These are phyloP conservation scores for Scaptomyza graminum DNA, from an alignment of 1,140 invertebrate genomes.

Conservation along the genomic window DNA sequence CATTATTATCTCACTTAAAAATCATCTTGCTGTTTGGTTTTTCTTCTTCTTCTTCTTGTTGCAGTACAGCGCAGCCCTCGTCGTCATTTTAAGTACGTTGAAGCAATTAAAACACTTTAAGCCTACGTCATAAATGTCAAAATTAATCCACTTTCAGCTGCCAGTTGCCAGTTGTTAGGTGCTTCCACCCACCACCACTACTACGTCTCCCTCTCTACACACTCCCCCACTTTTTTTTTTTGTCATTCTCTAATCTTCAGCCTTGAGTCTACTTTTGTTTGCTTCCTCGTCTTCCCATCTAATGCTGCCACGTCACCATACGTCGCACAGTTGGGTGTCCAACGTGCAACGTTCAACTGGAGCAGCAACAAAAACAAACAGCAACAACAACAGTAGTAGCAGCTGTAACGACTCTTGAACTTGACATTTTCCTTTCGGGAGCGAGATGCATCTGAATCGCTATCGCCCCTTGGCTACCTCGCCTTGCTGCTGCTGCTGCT, in stretches of 20 bases:
- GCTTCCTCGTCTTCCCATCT: not conserved
- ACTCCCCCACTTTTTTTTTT: constrained; percentile 4
- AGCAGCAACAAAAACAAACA: constrained; percentile 44
- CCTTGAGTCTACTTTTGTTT: not conserved
- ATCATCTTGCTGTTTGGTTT: not conserved
- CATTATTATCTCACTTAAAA: constrained; percentile 11
- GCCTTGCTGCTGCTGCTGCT: not conserved
- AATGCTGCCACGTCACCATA: constrained; percentile 22
- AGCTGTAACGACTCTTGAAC: constrained; percentile 81
- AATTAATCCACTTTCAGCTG: constrained; percentile 78
- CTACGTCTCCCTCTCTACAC: not conserved
- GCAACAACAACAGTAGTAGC: constrained; percentile 65
- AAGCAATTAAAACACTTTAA: constrained; percentile 76
- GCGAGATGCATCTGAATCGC: not conserved
- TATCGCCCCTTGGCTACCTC: not conserved
- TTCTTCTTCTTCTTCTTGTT: constrained; percentile 11
- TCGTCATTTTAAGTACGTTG: constrained; percentile 25
- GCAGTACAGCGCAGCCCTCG: constrained; percentile 4
- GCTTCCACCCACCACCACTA: not conserved
- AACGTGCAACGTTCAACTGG: constrained; percentile 19
- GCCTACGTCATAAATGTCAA: constrained; percentile 76
- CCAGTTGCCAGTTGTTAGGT: constrained; percentile 24
- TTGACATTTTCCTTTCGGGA: constrained; percentile 70
- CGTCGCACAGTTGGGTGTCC: constrained; percentile 24
- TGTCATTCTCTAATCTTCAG: constrained; percentile 14